Conservation (phyloP, 2,797 vertebrate genomes). For the Poeciliopsis infans region DNA sequence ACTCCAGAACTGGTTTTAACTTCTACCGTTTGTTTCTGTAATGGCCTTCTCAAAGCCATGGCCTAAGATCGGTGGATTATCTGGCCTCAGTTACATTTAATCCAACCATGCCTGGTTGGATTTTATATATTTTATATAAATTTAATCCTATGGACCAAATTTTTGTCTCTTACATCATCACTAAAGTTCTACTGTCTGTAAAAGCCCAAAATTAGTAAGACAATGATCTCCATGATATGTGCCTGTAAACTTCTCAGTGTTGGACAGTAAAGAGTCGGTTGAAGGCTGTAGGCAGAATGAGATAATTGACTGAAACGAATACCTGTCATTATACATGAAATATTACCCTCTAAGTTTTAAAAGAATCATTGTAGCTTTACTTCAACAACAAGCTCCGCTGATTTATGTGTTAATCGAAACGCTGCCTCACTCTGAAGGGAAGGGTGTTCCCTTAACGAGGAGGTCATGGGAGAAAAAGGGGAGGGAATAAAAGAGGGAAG, state of each 20-base stretch:
- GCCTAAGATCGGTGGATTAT: not conserved
- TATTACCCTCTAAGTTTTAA: not conserved
- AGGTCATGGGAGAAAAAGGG: not conserved
- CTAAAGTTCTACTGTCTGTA: not conserved
- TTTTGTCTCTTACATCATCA: not conserved
- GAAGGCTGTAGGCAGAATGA: slow-evolving; percentile 7
- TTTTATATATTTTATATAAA: not conserved
- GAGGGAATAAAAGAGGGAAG: slow-evolving; percentile 4
- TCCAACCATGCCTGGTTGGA: not conserved
- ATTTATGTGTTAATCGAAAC: slow-evolving; percentile 15
- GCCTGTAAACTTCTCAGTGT: not conserved
- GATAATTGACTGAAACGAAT: slow-evolving; percentile 1
- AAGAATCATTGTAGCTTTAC: not conserved
- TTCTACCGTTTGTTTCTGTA: not conserved
- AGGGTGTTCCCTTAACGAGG: slow-evolving; percentile 9
- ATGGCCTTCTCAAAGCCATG: not conserved
- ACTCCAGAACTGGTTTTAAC: not conserved
- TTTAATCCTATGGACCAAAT: not conserved
- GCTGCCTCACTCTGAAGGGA: slow-evolving; percentile 10
- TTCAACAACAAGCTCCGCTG: not conserved
- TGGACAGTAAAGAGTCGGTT: not conserved
- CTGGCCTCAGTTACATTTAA: not conserved
- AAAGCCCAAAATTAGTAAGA: not conserved
- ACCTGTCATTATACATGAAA: not conserved
- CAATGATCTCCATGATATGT: not conserved